Evolutionary conservation across 1,140 invertebrate genomes (phyloP), one percentile per base, ranked within the genome.

Genomic region (Drosophila sproati): DNA sequence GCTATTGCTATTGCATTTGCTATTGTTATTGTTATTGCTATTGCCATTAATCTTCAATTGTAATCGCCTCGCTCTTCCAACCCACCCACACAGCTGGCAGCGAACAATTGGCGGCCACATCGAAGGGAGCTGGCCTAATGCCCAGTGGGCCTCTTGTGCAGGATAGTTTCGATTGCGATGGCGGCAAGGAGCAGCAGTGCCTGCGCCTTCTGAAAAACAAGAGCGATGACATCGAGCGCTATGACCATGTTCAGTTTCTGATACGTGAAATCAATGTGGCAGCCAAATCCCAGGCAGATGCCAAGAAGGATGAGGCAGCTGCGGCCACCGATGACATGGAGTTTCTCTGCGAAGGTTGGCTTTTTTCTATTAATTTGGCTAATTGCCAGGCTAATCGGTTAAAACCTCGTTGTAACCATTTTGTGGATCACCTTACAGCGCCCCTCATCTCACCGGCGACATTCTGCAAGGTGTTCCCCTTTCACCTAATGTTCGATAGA

Each of bases 401-500:
- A 59, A 63, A 66, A 61, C 41, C 28, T 34, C 34, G 54, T 37
- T 20, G 20, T 34, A 20, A 20, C 31, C 8, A 37, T 4, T 31
- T n/a, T 66, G 12, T 43, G 43, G 29, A 2, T 2, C 28, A 34
- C 7, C 52, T 92, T 94, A 35, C 93, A 97, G 97, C 97, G 77
- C 94, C 96, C 93, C 97, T 96, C 93, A 96, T 98, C 52, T 97
- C 96, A 91, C 97, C 98, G 10, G 95, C 96, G 6, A 98, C 98
- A 8, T 99, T 99, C 93, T 98, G 97, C 92, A 95, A 96, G 57
- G 96, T 98, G 2, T 99, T 99, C 93, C 98, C 98, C 8, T 99
- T 99, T 92, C 98, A 99, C 92, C 93, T 99, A 71, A 96, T 98
- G 95, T 99, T 99, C 91, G 96, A 98, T 90, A 94, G 96, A 10